A percentile compares a stretch with the other conserved stretches of the same genome.
Evolutionary conservation across 2,888 invertebrate genomes (phyloP).

Genomic region (Matsumyia berberina): DNA sequence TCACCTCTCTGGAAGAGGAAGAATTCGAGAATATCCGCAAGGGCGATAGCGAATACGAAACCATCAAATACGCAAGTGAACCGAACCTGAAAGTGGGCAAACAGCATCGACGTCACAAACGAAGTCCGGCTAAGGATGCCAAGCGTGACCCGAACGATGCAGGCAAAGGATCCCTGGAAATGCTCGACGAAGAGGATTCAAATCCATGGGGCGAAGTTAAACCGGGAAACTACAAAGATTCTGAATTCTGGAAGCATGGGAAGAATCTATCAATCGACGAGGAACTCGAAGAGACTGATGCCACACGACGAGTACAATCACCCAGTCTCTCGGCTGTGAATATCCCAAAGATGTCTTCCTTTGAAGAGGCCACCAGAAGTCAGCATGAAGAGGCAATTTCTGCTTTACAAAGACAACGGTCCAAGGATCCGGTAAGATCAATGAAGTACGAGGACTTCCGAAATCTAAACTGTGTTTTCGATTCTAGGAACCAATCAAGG

Average conservation of each 20-base stretch:
- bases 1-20: slow-evolving; percentile 88
- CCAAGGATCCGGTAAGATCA: slow-evolving; percentile 80
- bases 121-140: slow-evolving; percentile 82
- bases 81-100: slow-evolving; percentile 80
- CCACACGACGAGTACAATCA: slow-evolving; percentile 66
- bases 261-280: slow-evolving; percentile 83
- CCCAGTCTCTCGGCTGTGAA: slow-evolving; percentile 76
- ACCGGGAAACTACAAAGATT: slow-evolving; percentile 82
- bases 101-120: slow-evolving; percentile 81
- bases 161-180: slow-evolving; percentile 79
- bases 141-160: slow-evolving; percentile 75
- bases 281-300: slow-evolving; percentile 80
- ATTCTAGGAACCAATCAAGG: slow-evolving; percentile 69
- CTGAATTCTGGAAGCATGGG: slow-evolving; percentile 83
- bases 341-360: slow-evolving; percentile 81
- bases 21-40: slow-evolving; percentile 85
- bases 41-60: slow-evolving; percentile 81
- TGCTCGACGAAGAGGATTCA: slow-evolving; percentile 81
- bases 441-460: slow-evolving; percentile 5
- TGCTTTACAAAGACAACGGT: slow-evolving; percentile 79
- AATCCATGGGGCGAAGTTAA: slow-evolving; percentile 83
- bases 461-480: background rate
- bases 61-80: slow-evolving; percentile 82
- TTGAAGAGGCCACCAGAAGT: slow-evolving; percentile 83
- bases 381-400: slow-evolving; percentile 82